Evolutionary conservation across 2,797 vertebrate species (phyloP).

Genomic region (Chaetodon trifasciatus): DNA sequence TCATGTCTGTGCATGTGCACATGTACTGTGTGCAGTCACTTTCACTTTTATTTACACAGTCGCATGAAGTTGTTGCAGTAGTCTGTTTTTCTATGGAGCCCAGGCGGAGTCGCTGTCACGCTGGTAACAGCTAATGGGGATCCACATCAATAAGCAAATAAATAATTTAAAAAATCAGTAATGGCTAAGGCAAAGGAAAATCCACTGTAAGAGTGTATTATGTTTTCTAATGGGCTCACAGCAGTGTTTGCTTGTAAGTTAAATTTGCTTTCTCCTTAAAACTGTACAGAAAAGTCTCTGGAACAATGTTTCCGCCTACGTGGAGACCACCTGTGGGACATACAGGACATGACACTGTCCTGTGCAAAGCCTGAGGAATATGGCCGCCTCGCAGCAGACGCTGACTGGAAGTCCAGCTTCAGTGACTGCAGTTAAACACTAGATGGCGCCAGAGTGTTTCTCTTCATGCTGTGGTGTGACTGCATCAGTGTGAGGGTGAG

Average conservation of each 20-base stretch:
- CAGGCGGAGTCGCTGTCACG: not conserved
- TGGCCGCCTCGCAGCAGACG: not conserved
- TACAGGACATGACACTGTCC: not conserved
- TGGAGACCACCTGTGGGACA: not conserved
- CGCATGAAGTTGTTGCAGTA: not conserved
- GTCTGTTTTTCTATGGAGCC: not conserved
- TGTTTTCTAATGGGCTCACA: not conserved
- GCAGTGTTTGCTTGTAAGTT: too few relatives aligned
- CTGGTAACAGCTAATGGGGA: not conserved
- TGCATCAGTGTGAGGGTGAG: slow-evolving; percentile 1
- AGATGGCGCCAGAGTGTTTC: slow-evolving; percentile 63
- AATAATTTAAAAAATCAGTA: not conserved
- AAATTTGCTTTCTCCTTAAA: not conserved
- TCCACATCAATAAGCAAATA: slow-evolving; percentile 4
- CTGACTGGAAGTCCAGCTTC: not conserved
- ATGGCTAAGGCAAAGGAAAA: not conserved
- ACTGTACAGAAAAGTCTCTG: not conserved
- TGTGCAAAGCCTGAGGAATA: not conserved
- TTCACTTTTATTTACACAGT: not conserved
- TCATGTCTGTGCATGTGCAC: not conserved
- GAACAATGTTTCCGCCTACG: too few relatives aligned
- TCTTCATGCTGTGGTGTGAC: not conserved
- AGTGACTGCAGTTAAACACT: slow-evolving; percentile 49
- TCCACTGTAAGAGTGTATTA: not conserved
- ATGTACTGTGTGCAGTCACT: not conserved